Conservation (phyloP, 2,888 invertebrate species). For the Seira ritae region DNA sequence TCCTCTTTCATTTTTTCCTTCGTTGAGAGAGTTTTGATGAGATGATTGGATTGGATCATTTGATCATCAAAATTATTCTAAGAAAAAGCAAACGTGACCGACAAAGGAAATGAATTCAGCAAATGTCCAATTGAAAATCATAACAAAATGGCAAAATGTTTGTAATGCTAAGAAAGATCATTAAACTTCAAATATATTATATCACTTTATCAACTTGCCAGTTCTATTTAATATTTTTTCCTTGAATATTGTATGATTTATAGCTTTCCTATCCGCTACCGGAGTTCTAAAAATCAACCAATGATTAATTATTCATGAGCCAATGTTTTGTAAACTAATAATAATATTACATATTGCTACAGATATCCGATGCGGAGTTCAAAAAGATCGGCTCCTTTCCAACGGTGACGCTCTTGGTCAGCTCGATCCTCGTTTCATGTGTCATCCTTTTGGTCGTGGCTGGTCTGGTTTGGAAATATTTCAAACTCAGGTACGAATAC, state of each 20-base stretch:
- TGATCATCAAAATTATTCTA: neutral
- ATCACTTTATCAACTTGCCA: neutral
- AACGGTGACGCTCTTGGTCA: constrained; percentile 72
- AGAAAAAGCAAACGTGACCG: constrained; percentile 3
- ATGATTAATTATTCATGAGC: neutral
- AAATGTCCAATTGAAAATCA: neutral
- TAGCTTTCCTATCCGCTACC: too few relatives aligned
- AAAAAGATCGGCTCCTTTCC: constrained; percentile 73
- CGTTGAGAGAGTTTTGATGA: neutral
- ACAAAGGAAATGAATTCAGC: constrained; percentile 15
- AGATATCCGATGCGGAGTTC: constrained; percentile 73
- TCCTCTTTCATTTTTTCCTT: neutral
- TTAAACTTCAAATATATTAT: too few relatives aligned
- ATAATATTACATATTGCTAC: constrained; percentile 28
- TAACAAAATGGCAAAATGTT: neutral
- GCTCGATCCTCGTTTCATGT: constrained; percentile 72
- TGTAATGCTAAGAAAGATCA: too few relatives aligned
- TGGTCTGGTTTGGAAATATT: constrained; percentile 72
- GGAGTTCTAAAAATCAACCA: too few relatives aligned
- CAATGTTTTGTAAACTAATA: constrained; percentile 3
- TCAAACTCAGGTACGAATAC: constrained; percentile 56
- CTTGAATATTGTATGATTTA: neutral
- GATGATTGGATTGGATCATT: constrained; percentile 5
- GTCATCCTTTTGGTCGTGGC: constrained; percentile 73
- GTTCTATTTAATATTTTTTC: neutral